Conservation (phyloP, 2,888 invertebrate species). For the Pecten maximus region DNA sequence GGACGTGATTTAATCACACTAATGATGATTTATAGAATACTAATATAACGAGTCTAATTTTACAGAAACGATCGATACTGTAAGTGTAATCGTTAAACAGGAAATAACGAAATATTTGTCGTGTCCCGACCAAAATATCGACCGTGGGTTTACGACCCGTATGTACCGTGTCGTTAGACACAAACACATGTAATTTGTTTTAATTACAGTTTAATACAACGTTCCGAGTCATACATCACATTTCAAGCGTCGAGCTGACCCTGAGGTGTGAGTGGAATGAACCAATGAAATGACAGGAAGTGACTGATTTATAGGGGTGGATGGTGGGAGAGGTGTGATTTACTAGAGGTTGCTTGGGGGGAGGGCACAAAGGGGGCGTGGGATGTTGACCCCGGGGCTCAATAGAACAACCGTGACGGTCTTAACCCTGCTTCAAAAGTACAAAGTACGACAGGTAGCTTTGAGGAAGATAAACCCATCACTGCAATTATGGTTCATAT, state of each 20-base stretch:
- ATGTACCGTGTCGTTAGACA: slow-evolving; percentile 20
- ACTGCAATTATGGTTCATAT: neutral
- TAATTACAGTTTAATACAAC: slow-evolving; percentile 22
- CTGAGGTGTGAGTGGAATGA: neutral
- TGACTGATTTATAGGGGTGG: slow-evolving; percentile 23
- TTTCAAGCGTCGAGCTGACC: slow-evolving; percentile 12
- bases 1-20: too few species aligned
- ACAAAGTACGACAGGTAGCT: neutral
- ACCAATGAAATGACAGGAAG: slow-evolving; percentile 35
- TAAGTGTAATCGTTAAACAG: too few species aligned
- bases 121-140: neutral
- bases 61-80: too few species aligned
- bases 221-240: slow-evolving; percentile 14
- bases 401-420: slow-evolving; percentile 20
- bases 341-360: neutral
- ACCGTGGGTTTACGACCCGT: neutral
- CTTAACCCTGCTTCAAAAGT: slow-evolving; percentile 13
- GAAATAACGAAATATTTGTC: neutral
- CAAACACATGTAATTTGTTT: slow-evolving; percentile 35
- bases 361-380: slow-evolving; percentile 26
- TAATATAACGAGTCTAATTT: too few species aligned
- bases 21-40: too few species aligned
- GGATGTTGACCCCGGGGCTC: slow-evolving; percentile 19
- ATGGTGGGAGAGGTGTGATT: neutral
- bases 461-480: neutral